Base-by-base conservation (phyloP, 2,888 invertebrate species). In the Buathra laborator region DNA sequence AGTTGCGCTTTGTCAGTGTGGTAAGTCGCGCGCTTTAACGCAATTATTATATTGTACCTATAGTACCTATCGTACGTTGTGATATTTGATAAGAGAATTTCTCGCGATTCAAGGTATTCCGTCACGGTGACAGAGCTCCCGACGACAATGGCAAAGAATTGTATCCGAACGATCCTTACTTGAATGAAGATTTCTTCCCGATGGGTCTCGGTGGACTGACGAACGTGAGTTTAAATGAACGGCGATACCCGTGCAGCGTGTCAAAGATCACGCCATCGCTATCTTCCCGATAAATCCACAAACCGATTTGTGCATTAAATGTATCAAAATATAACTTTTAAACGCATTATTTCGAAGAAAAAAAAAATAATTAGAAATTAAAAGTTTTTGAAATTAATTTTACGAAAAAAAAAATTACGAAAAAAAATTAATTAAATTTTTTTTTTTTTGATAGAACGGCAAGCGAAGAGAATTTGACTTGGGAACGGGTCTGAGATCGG, bases 121-220 rank as follows among this genome's bases (percentile, higher is more conserved):
- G 97, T 64, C 97, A 97, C 90, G 97, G 97, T 1, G 97, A 97
- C 90, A 94, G 97, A 80, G 96, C 96, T 24, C 96, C 97, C 0
- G 95, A 95, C 81, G 87, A 94, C n/a, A 95, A 94, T 84, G 94
- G 94, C 77, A 86, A 94, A 72, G 94, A 94, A 9, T 92, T 95
- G 67, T 96, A 95, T 90, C 95, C 96, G 0, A 95, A 95, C 46
- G 95, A 96, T 88, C 94, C 95, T 0, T 94, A 96, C 83, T 89
- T 94, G 37, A 90, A 95, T 43, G 95, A 95, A 68, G 91, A 92
- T 32, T 95, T 95, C 88, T 96, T 95, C 93, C 96, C 96, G 0
- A 95, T 95, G 87, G 96, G 96, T 46, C 95, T 79, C 14, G 90
- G 90, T 16, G 88, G 88, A 14, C 81, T 91, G 46, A 90, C 89